These are phyloP conservation scores for Habroteleia sp. DNA, from an alignment of 2,888 invertebrate genomes.

Conservation along the genomic window DNA sequence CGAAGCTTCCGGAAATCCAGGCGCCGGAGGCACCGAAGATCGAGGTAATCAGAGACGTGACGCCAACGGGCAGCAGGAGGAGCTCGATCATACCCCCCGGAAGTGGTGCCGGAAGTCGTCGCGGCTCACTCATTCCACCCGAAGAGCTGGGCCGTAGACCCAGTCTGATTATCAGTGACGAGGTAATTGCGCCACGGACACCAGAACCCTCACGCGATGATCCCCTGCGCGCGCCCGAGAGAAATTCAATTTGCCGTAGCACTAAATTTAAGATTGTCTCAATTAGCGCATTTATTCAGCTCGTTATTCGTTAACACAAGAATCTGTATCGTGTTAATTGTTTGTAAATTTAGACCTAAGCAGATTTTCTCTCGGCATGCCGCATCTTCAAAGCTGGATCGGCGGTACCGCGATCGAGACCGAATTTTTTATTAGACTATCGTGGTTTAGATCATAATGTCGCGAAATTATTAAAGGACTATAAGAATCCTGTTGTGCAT, in stretches of 20 bases:
- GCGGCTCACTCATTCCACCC: conserved; percentile 94
- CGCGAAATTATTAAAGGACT: no score
- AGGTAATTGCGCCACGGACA: conserved; percentile 86
- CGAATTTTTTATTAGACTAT: no score
- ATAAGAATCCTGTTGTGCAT: no score
- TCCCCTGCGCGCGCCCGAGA: conserved; percentile 25
- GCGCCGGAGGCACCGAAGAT: conserved; percentile 91
- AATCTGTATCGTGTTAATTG: conserved; percentile 46
- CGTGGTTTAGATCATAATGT: no score
- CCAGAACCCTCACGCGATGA: neutral
- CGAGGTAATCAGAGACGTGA: conserved; percentile 91
- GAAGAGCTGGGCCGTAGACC: conserved; percentile 93
- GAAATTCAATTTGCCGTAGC: conserved; percentile 31
- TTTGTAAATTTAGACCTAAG: conserved; percentile 51
- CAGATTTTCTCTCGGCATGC: conserved; percentile 44
- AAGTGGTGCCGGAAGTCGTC: conserved; percentile 85
- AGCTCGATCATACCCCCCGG: conserved; percentile 86
- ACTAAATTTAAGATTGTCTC: conserved; percentile 53
- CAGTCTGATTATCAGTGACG: conserved; percentile 95
- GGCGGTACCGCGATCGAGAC: no score
- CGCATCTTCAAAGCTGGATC: conserved; percentile 37
- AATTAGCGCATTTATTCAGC: conserved; percentile 40
- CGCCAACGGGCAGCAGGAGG: conserved; percentile 87
- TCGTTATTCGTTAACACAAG: conserved; percentile 41
- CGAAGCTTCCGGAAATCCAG: conserved; percentile 80